These are phyloP conservation scores for Abrostola tripartita DNA, from an alignment of 2,888 invertebrate species.

Conservation along the genomic window DNA sequence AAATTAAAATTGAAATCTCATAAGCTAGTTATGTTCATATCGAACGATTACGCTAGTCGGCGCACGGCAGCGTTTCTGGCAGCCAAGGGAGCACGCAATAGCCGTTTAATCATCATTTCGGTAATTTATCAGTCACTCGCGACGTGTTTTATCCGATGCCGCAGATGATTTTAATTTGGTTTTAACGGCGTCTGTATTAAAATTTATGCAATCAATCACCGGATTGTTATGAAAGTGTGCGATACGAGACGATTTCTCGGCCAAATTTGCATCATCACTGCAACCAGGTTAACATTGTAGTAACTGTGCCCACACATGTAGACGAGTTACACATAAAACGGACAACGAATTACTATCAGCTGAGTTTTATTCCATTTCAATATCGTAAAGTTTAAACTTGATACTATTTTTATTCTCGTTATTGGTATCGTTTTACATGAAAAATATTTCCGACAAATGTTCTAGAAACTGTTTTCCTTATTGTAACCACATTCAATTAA, in stretches of 20 bases:
- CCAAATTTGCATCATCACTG: slow-evolving; percentile 83
- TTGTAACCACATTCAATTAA: slow-evolving; percentile 42
- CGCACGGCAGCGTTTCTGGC: slow-evolving; percentile 58
- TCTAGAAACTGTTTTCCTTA: slow-evolving; percentile 56
- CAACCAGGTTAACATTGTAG: slow-evolving; percentile 70
- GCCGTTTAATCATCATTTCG: slow-evolving; percentile 81
- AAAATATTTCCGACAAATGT: slow-evolving; percentile 51
- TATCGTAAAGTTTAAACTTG: slow-evolving; percentile 44
- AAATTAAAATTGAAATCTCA: slow-evolving; percentile 63
- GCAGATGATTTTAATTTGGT: slow-evolving; percentile 85
- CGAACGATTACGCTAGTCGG: slow-evolving; percentile 60
- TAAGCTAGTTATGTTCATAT: slow-evolving; percentile 64
- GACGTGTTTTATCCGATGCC: slow-evolving; percentile 83
- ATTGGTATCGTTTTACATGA: slow-evolving; percentile 47
- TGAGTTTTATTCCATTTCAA: slow-evolving; percentile 38
- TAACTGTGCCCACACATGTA: slow-evolving; percentile 26
- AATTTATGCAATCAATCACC: slow-evolving; percentile 87
- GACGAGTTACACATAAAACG: slow-evolving; percentile 47
- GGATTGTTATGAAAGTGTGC: slow-evolving; percentile 87
- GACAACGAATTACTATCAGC: slow-evolving; percentile 49
- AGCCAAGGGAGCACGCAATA: slow-evolving; percentile 68
- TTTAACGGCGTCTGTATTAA: slow-evolving; percentile 85
- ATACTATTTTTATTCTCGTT: slow-evolving; percentile 51
- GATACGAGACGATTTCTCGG: slow-evolving; percentile 84
- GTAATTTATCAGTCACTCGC: slow-evolving; percentile 83